These are phyloP conservation scores for Arnoldichthys spilopterus DNA, from an alignment of 2,797 vertebrate species.

Conservation along the genomic window DNA sequence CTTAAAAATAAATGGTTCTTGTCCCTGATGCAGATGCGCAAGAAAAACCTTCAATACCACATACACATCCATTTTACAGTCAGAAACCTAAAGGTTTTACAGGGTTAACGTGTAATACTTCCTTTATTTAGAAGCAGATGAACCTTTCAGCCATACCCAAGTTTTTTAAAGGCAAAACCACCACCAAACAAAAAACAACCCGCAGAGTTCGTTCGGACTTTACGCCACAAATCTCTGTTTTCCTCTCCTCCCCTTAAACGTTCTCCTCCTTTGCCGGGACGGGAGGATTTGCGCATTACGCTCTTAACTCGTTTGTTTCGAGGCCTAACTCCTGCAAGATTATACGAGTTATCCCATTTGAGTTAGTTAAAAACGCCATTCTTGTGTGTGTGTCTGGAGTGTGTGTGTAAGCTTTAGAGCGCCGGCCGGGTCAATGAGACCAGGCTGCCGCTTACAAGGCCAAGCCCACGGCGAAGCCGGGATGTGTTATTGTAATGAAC, in stretches of 20 bases:
- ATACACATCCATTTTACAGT: no score
- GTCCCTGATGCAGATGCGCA: no score
- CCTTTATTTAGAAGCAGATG: no score
- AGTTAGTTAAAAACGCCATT: slow-evolving; percentile 97
- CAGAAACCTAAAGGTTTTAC: not conserved
- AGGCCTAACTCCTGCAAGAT: slow-evolving; percentile 91
- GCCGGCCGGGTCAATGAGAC: slow-evolving; percentile 88
- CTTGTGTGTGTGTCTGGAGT: slow-evolving; percentile 69
- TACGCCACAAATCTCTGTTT: not conserved
- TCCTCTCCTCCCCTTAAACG: slow-evolving; percentile 4
- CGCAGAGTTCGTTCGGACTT: not conserved
- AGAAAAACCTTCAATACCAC: no score
- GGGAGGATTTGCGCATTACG: slow-evolving; percentile 47
- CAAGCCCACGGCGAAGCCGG: slow-evolving; percentile 92
- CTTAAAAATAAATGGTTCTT: no score
- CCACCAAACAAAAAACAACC: not conserved
- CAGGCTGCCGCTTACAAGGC: slow-evolving; percentile 92
- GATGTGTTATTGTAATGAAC: slow-evolving; percentile 99
- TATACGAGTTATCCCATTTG: slow-evolving; percentile 99
- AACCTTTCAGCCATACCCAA: not conserved
- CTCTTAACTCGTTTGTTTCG: slow-evolving; percentile 49
- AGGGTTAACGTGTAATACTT: not conserved
- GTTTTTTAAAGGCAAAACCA: not conserved
- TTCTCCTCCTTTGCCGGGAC: slow-evolving; percentile 17
- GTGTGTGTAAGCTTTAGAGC: slow-evolving; percentile 37